Evolutionary conservation across 2,113 vertebrate species (phyloP), one percentile per base, ranked within the genome.

Genomic region (Propithecus coquereli): DNA sequence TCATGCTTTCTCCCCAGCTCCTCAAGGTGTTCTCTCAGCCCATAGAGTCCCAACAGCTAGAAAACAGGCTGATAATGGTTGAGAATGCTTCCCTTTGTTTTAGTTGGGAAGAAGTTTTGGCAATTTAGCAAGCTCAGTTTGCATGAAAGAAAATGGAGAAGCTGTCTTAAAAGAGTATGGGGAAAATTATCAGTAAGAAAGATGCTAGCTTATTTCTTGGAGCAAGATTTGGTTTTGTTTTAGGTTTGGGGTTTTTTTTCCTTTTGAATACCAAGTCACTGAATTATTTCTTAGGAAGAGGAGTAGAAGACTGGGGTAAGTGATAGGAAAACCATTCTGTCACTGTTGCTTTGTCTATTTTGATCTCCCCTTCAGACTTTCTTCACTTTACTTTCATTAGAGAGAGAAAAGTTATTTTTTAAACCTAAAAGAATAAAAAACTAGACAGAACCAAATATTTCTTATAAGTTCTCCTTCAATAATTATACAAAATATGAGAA

Each of bases 271-370:
- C 40, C 70, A 89, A 76, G 45, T 52, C 59, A 82, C 34, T 81
- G 47, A 94, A 73, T 91, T 77, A 37, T 84, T 86, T 87, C 76
- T 93, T 87, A 81, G 40, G 45, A 92, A 90, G 25, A 89, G 45
- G 6, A 83, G 4, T 45, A n/a, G 22, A 79, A 71, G 20, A 73
- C 45, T 32, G 11, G 30, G 40, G 43, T 54, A 59, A 71, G 45
- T 57, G 45, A 85, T 23, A 89, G 59, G 45, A 52, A 88, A 95
- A 23, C 27, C 25, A 34, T 79, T 85, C 59, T 77, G 7, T 77
- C 82, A 63, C 34, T 37, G 22, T 71, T 82, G 8, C 45, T 93
- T 90, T 65, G n/a, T 59, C 54, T 70, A 34, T 66, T 27, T 90
- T 34, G 61, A 50, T 71, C 23, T 84, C 32, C 11, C 74, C 32